Conservation (phyloP, 2,113 vertebrate species). For the Ranitomeya variabilis region DNA sequence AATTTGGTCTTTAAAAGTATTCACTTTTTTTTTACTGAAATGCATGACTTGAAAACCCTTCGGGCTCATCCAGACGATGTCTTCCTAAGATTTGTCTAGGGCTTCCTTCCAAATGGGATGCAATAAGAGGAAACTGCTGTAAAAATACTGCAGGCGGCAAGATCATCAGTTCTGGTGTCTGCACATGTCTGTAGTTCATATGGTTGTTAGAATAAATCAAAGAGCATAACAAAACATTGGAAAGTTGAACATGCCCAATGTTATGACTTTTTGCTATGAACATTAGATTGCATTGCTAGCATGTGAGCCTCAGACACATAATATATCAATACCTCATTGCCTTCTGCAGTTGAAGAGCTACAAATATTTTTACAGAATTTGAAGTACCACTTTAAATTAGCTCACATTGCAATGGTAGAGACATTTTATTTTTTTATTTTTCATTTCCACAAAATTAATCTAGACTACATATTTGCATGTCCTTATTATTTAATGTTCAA, state of each 20-base stretch:
- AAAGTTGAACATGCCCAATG: neutral
- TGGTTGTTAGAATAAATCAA: neutral
- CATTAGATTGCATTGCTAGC: neutral
- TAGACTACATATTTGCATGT: too few relatives aligned
- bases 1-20: neutral
- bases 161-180: neutral
- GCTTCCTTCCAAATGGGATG: conserved; percentile 13
- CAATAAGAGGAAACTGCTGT: conserved; percentile 10
- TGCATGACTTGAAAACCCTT: neutral
- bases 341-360: neutral
- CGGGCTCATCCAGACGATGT: neutral
- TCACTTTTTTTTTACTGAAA: neutral
- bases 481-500: too few relatives aligned
- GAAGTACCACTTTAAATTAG: neutral
- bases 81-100: neutral
- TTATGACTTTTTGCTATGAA: neutral
- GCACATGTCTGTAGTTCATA: neutral
- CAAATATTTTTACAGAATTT: neutral
- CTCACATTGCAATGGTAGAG: neutral
- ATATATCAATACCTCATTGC: neutral
- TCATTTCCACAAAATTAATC: too few relatives aligned
- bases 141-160: neutral
- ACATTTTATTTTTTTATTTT: too few relatives aligned
- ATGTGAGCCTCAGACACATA: neutral
- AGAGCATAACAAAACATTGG: neutral